A percentile compares a stretch with the other conserved stretches of the same genome.
These are phyloP conservation scores for Gymnothorax reevesii DNA, from an alignment of 2,797 vertebrate species.

Conservation along the genomic window DNA sequence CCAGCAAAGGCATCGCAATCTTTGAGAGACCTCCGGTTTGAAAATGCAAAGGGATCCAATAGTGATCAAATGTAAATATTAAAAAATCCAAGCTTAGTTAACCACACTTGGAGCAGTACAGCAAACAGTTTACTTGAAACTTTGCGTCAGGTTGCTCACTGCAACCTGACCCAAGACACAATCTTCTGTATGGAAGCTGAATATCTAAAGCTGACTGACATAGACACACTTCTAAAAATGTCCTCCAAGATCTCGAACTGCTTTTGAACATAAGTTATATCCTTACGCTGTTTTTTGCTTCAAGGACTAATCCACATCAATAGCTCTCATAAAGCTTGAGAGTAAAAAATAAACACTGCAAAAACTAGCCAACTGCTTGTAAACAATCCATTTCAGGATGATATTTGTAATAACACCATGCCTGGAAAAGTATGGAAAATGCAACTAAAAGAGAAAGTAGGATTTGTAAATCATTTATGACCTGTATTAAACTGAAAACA, in stretches of 20 bases:
- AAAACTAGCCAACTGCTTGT: neutral
- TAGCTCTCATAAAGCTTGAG: neutral
- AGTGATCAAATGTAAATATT: neutral
- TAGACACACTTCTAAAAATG: neutral
- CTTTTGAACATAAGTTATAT: neutral
- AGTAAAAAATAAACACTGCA: neutral
- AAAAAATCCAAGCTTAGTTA: neutral
- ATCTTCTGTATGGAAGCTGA: neutral
- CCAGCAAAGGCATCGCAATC: neutral
- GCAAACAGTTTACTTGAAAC: neutral
- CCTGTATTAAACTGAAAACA: no score
- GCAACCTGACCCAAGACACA: neutral
- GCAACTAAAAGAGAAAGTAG: no score
- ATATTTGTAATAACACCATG: no score
- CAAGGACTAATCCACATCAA: neutral
- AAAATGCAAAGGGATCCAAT: neutral
- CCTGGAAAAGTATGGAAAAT: no score
- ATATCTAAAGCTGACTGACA: neutral
- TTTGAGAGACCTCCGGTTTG: neutral
- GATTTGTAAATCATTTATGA: no score
- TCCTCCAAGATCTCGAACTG: neutral
- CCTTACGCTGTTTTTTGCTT: neutral
- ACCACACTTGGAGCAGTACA: neutral
- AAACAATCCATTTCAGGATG: neutral
- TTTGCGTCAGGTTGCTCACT: no score